Evolutionary conservation across 2,888 invertebrate species (phyloP), one percentile per base, ranked within the genome.

Genomic region (Idaea aversata): DNA sequence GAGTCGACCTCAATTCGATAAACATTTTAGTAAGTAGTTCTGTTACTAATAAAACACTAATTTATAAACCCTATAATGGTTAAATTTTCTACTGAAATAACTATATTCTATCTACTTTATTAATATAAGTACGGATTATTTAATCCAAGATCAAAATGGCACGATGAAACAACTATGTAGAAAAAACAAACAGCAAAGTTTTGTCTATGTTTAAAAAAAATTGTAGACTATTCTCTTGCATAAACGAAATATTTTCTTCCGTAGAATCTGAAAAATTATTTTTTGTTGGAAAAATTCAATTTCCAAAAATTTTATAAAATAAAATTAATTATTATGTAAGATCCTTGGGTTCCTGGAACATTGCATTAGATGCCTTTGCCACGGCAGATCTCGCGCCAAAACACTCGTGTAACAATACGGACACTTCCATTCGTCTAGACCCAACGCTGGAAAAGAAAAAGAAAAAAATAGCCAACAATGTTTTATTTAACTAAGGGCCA

Each of bases 391-490:
- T 15, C 95, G 94, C 5, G 95, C 93, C 72, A 95, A 92, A 2
- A 98, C 94, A 83, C 97, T 96, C 70, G 94, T 94, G 77, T 96
- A 96, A 82, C 98, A 98, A 69, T 98, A 94, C 0, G 98, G 98
- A 83, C 98, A 98, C 75, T 96, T 96, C 84, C 96, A 96, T 70
- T 95, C 95, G 57, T 96, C 96, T 74, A 90, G 75, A 58, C 91
- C 88, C 1, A 92, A 70, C 1, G 92, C 92, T 93, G 80, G n/a
- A 66, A 69, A 62, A 47, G 65, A 61, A 61, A 5, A 47, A 34
- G 25, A 64, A 7, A 10, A 61, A 47, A 13, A 16, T 4, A 47
- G 0, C 61, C 34, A 57, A n/a, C n/a, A n/a, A n/a, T n/a, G n/a
- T n/a, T n/a, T n/a, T n/a, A n/a, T n/a, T n/a, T n/a, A n/a, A n/a